A percentile compares a stretch with the other conserved stretches of the same genome.
Conservation (phyloP, 2,113 vertebrate species). For the Turnix velox region DNA sequence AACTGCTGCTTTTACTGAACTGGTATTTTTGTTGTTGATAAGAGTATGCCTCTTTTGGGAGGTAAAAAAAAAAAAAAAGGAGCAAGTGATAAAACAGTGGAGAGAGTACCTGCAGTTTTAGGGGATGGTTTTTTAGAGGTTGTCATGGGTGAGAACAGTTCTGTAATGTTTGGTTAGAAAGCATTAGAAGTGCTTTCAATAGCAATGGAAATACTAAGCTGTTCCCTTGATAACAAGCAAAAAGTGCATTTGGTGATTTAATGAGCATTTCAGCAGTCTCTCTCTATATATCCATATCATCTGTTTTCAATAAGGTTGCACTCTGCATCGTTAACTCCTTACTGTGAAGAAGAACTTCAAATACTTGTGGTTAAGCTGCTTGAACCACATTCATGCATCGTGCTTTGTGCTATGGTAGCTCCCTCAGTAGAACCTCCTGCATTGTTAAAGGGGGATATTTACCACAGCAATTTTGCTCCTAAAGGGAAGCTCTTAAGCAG, state of each 20-base stretch:
- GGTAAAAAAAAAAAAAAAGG: not conserved
- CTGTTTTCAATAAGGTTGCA: not conserved
- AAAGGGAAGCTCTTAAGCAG: not conserved
- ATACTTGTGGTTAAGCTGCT: not conserved
- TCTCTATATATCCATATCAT: not conserved
- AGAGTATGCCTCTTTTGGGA: slow-evolving; percentile 3
- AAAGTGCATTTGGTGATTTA: not conserved
- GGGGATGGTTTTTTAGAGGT: slow-evolving; percentile 45
- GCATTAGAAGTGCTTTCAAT: slow-evolving; percentile 37
- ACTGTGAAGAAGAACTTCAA: not conserved
- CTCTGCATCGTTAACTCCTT: not conserved
- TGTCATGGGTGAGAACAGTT: slow-evolving; percentile 47
- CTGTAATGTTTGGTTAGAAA: slow-evolving; percentile 36
- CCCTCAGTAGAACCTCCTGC: not conserved
- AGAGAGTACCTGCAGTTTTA: not conserved
- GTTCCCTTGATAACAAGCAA: not conserved
- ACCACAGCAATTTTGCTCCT: not conserved
- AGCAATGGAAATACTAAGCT: not conserved
- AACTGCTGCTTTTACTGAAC: not conserved
- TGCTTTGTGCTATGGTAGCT: not conserved
- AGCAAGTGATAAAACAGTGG: slow-evolving; percentile 3
- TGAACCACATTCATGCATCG: accelerated
- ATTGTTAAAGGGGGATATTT: accelerated
- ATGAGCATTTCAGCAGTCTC: not conserved
- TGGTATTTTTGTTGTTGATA: slow-evolving; percentile 37